A percentile compares a stretch with the other conserved stretches of the same genome.
Evolutionary conservation across 2,113 vertebrate genomes (phyloP).

Genomic region (Epinephelus cyanopodus): DNA sequence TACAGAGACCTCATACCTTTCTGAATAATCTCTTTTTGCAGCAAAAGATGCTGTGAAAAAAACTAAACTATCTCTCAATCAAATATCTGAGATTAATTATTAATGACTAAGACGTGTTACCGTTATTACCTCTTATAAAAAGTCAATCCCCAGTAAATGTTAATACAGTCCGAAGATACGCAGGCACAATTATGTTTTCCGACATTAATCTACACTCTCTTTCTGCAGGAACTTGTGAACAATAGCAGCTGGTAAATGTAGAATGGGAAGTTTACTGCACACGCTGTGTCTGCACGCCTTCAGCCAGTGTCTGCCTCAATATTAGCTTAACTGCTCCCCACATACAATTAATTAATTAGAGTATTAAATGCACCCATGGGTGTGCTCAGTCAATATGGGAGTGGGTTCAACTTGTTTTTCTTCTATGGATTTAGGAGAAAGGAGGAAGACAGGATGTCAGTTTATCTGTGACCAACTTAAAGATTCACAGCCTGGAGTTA

Average conservation of each 20-base stretch:
- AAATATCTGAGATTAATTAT: slow-evolving; percentile 10
- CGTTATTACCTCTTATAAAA: slow-evolving; percentile 42
- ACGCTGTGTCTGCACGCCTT: slow-evolving; percentile 41
- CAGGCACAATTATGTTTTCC: slow-evolving; percentile 42
- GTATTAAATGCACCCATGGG: slow-evolving; percentile 70
- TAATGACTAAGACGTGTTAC: slow-evolving; percentile 17
- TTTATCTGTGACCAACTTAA: background rate
- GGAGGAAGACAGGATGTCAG: slow-evolving; percentile 10
- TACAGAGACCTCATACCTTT: background rate
- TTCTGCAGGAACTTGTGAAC: slow-evolving; percentile 23
- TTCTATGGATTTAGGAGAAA: slow-evolving; percentile 27
- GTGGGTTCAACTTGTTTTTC: slow-evolving; percentile 41
- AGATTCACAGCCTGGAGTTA: background rate
- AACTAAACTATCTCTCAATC: background rate
- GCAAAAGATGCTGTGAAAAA: background rate
- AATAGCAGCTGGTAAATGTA: slow-evolving; percentile 29
- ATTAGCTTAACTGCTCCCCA: slow-evolving; percentile 72
- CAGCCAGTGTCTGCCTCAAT: slow-evolving; percentile 45
- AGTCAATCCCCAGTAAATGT: slow-evolving; percentile 35
- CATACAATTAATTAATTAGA: slow-evolving; percentile 75
- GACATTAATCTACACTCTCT: slow-evolving; percentile 30
- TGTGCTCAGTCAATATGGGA: slow-evolving; percentile 47
- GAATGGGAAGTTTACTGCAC: slow-evolving; percentile 47
- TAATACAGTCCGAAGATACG: slow-evolving; percentile 42
- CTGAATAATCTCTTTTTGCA: slow-evolving; percentile 22